Evolutionary conservation across 2,797 vertebrate species (phyloP), one percentile per base, ranked within the genome.

Genomic region (Rachycentron canadum): DNA sequence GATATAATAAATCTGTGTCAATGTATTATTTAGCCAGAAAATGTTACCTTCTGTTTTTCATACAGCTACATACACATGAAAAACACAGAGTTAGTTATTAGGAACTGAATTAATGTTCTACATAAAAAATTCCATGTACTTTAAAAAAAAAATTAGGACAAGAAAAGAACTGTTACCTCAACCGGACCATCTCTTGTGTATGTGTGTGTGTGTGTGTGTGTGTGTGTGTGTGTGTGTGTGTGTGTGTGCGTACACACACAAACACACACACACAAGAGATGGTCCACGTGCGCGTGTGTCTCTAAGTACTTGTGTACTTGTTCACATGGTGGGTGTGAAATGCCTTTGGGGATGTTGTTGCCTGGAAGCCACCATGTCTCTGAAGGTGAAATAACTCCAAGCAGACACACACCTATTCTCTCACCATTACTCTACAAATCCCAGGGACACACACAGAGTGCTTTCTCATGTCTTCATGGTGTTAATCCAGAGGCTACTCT

Each of bases 311-410:
- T 58, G 81, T 13, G 38, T 73, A 53, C 76, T 62, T 86, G 80
- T 86, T 88, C 73, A 86, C 81, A 79, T 90, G 78, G 82, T 81
- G 81, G 81, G 77, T 89, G 74, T 90, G 85, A 89, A 84, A 83
- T 56, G 73, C 87, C 90, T 86, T 56, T 0, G 64, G 88, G 88
- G 84, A 85, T 76, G 76, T 79, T 89, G 88, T 92, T 89, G 87
- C 91, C 89, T 90, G 72, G 91, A 92, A 91, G 89, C 85, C 79
- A 61, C 67, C 21, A 11, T 90, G 88, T 91, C 90, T 93, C 92
- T 86, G 83, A 89, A 92, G 87, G 89, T 90, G 90, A 93, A 91
- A 87, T 87, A 88, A 81, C 82, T 89, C 88, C 68, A 78, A 88
- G 85, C 80, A 87, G 85, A 66, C 85, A 56, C 82, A 75, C 88